Percentiles rank a stretch among this genome's conserved stretches.
Evolutionary conservation across 2,888 invertebrate species (phyloP).

Genomic region (Euproctis similis): DNA sequence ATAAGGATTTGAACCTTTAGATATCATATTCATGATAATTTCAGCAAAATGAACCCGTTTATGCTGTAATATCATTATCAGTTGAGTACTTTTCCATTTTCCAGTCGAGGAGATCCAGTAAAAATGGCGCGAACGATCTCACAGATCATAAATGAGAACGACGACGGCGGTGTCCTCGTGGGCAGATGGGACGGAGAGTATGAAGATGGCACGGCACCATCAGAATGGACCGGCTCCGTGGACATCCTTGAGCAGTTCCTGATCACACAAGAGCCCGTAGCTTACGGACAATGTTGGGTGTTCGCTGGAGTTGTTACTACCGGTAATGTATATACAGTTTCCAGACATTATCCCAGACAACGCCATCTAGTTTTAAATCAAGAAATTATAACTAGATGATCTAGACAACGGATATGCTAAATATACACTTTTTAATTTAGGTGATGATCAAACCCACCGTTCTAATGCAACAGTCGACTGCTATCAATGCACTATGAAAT

Average conservation of each 20-base stretch:
- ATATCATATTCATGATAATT: no score
- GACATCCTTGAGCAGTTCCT: slow-evolving; percentile 84
- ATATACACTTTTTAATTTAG: no score
- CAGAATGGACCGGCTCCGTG: slow-evolving; percentile 87
- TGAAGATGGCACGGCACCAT: slow-evolving; percentile 83
- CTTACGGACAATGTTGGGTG: slow-evolving; percentile 92
- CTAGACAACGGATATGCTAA: no score
- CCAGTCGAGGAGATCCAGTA: slow-evolving; percentile 81
- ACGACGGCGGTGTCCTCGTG: slow-evolving; percentile 81
- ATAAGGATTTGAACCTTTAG: no score
- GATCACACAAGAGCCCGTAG: slow-evolving; percentile 79
- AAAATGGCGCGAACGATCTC: slow-evolving; percentile 82
- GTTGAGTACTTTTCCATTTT: slow-evolving; percentile 1
- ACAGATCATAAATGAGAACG: slow-evolving; percentile 83
- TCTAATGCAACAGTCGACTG: no score
- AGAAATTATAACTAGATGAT: no score
- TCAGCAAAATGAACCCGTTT: no score
- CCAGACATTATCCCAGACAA: no score
- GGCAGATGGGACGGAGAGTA: slow-evolving; percentile 86
- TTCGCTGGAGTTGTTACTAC: slow-evolving; percentile 89
- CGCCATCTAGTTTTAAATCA: no score
- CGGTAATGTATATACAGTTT: slow-evolving; percentile 48
- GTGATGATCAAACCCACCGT: no score
- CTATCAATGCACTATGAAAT: no score
- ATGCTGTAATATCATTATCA: no score